A percentile compares a stretch with the other conserved stretches of the same genome.
These are phyloP conservation scores for Gila robusta DNA, from an alignment of 2,797 vertebrate genomes.

Conservation along the genomic window DNA sequence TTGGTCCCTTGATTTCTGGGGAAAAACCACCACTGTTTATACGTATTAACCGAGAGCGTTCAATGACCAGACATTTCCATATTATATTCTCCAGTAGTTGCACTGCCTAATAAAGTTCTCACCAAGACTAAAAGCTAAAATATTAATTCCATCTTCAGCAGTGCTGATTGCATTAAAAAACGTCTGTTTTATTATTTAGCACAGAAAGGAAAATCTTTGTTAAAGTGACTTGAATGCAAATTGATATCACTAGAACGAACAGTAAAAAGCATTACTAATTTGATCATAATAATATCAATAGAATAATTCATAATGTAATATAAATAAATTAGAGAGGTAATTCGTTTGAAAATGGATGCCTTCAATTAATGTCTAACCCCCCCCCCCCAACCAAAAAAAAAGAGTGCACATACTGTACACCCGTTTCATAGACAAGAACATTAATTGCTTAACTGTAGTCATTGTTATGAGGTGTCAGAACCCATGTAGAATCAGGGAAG, in stretches of 20 bases:
- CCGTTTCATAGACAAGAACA: slow-evolving; percentile 76
- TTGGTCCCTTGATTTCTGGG: slow-evolving; percentile 45
- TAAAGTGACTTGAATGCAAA: slow-evolving; percentile 84
- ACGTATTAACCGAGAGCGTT: slow-evolving; percentile 61
- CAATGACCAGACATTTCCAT: slow-evolving; percentile 73
- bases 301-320: slow-evolving; percentile 85
- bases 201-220: slow-evolving; percentile 85
- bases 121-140: slow-evolving; percentile 76
- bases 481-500: slow-evolving; percentile 65
- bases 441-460: slow-evolving; percentile 66
- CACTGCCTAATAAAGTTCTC: slow-evolving; percentile 72
- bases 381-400: slow-evolving; percentile 60
- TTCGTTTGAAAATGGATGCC: slow-evolving; percentile 81
- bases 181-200: slow-evolving; percentile 85
- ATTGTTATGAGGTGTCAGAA: slow-evolving; percentile 67
- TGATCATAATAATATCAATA: slow-evolving; percentile 86
- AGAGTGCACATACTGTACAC: slow-evolving; percentile 50
- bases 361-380: slow-evolving; percentile 79
- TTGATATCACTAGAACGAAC: slow-evolving; percentile 81
- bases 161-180: slow-evolving; percentile 83
- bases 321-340: slow-evolving; percentile 87
- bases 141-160: slow-evolving; percentile 78
- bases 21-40: slow-evolving; percentile 70
- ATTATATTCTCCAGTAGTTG: slow-evolving; percentile 69
- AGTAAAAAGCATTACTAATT: slow-evolving; percentile 81